Percentiles rank a stretch among this genome's conserved stretches.
Evolutionary conservation across 2,113 vertebrate species (phyloP).

Genomic region (Nyctereutes procyonoides): DNA sequence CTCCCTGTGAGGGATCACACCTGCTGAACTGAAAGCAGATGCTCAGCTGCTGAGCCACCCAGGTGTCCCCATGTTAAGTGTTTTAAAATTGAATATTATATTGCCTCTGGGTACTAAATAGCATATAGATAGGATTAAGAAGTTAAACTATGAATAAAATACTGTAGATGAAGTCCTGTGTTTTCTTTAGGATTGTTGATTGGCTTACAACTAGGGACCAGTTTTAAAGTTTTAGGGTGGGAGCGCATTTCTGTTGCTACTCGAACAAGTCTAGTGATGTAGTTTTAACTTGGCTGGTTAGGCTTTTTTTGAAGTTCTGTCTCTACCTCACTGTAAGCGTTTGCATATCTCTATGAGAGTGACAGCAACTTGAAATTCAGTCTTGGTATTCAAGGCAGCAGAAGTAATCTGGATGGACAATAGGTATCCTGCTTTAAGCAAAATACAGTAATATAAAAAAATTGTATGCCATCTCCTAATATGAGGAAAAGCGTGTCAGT

Average conservation of each 20-base stretch:
- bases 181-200: conserved; percentile 35
- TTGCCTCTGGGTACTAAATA: conserved; percentile 46
- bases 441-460: conserved; percentile 57
- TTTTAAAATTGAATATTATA: conserved; percentile 41
- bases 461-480: not conserved
- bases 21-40: too few relatives aligned
- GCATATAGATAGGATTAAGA: conserved; percentile 16
- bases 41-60: too few relatives aligned
- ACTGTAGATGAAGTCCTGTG: not conserved
- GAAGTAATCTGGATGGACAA: conserved; percentile 52
- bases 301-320: conserved; percentile 55
- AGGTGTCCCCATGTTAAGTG: not conserved
- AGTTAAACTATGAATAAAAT: not conserved
- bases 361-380: conserved; percentile 50
- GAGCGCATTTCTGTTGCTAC: conserved; percentile 23
- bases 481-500: not conserved
- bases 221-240: conserved; percentile 6
- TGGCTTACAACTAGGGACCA: not conserved
- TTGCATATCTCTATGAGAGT: conserved; percentile 37
- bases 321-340: conserved; percentile 53
- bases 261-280: conserved; percentile 45
- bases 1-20: too few relatives aligned
- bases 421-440: conserved; percentile 59
- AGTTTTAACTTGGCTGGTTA: conserved; percentile 47
- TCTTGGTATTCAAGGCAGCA: conserved; percentile 53